phyloP scores from a whole-genome alignment of 2,888 invertebrate species.

The Unio delphinus region DNA sequence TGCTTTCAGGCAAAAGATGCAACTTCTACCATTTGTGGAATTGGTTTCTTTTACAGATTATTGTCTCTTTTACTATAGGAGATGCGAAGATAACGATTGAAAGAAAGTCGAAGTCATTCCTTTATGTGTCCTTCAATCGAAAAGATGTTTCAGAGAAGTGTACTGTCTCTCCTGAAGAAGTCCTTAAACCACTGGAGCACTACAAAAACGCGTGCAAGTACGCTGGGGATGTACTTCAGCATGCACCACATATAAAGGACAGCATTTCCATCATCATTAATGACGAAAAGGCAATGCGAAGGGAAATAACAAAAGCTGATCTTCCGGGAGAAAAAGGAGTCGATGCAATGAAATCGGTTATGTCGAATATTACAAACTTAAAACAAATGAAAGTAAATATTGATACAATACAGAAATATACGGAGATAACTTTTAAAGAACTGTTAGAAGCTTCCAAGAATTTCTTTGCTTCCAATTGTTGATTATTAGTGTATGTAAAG shows the following conservation, averaged over 20 bases:
- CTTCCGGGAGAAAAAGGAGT: slow-evolving; percentile 38
- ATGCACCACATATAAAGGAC: slow-evolving; percentile 43
- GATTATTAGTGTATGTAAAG: too few species aligned
- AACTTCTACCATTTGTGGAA: too few species aligned
- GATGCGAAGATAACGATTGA: slow-evolving; percentile 43
- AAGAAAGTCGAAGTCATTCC: slow-evolving; percentile 44
- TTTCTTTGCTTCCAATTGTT: slow-evolving; percentile 24
- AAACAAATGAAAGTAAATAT: slow-evolving; percentile 41
- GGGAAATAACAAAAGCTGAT: slow-evolving; percentile 51
- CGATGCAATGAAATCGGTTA: slow-evolving; percentile 42
- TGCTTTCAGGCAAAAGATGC: too few species aligned
- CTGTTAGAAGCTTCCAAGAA: slow-evolving; percentile 48
- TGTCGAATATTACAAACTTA: slow-evolving; percentile 51
- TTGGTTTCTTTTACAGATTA: background rate
- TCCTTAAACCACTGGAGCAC: slow-evolving; percentile 41
- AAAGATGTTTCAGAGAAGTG: slow-evolving; percentile 42
- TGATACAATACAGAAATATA: slow-evolving; percentile 49
- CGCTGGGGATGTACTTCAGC: slow-evolving; percentile 44
- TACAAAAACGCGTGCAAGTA: slow-evolving; percentile 51
- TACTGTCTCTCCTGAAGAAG: slow-evolving; percentile 41
- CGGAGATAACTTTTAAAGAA: slow-evolving; percentile 43
- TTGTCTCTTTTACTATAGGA: slow-evolving; percentile 26
- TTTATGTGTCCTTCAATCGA: slow-evolving; percentile 45
- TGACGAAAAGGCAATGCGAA: slow-evolving; percentile 47
- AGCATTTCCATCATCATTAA: slow-evolving; percentile 46